Conservation (phyloP, 2,888 invertebrate genomes). For the Microctonus aethiopoides region DNA sequence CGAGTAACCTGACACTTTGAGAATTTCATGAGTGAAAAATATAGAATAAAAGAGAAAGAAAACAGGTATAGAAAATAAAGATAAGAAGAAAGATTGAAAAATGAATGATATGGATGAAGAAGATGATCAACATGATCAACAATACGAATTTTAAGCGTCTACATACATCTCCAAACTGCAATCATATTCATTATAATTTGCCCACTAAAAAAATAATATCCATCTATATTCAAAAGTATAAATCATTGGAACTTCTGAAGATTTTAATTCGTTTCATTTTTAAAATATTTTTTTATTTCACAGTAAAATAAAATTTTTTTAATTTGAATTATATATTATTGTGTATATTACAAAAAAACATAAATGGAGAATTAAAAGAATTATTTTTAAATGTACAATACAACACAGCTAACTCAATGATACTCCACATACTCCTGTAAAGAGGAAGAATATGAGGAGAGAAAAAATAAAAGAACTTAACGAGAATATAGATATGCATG, state of each 20-base stretch:
- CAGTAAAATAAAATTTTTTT: too few relatives aligned
- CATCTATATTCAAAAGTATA: too few relatives aligned
- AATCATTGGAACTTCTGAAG: too few relatives aligned
- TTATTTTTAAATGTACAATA: not conserved
- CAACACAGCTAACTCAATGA: not conserved
- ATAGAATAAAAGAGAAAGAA: slow-evolving; percentile 1
- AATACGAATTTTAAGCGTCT: not conserved
- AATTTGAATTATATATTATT: too few relatives aligned
- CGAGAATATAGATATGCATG: not conserved
- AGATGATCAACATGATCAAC: slow-evolving; percentile 10
- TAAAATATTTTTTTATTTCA: too few relatives aligned
- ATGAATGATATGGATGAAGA: not conserved
- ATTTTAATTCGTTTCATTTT: too few relatives aligned
- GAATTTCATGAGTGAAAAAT: slow-evolving; percentile 26
- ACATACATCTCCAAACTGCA: slow-evolving; percentile 18
- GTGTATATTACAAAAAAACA: too few relatives aligned
- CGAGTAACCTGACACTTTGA: slow-evolving; percentile 34
- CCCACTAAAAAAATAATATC: slow-evolving; percentile 5
- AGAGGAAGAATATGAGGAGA: not conserved
- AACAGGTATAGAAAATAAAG: slow-evolving; percentile 5
- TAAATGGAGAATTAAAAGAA: not conserved
- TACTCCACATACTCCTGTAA: not conserved
- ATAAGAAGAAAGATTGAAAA: slow-evolving; percentile 10
- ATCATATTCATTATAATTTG: slow-evolving; percentile 28
- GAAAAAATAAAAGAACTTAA: not conserved